Base-by-base conservation (phyloP, 1,140 invertebrate genomes). In the Globodera ellingtonae region DNA sequence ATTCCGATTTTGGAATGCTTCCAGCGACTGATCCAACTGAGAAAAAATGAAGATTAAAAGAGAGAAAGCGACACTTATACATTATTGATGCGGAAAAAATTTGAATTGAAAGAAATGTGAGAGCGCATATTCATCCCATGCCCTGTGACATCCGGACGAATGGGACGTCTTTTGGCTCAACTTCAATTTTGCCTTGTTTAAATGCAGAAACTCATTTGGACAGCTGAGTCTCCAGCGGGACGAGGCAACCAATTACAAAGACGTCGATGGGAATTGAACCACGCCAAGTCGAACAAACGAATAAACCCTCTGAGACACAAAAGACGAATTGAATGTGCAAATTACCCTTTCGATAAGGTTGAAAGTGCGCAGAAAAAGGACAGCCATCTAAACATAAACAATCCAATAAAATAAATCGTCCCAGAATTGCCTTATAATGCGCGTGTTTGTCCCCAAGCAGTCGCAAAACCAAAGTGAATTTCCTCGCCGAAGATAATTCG, bases 351-450 rank as follows among this genome's bases (percentile, higher is more conserved):
- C 78, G 24, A 79, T 46, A 24, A 79, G 69, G 24, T 78, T 62
- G 70, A 66, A 79, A 50, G 74, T 74, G 47, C 78, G 74, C 24
- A 79, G n/a, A 21, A 79, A 79, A 7, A 79, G 78, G 24, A 79
- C 56, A 44, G 70, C 48, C 78, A 79, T 79, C 21, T 69, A 18
- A 70, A 24, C 21, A 13, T 13, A 18, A 70, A 13, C 1, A 65
- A 65, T 3, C 21, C 59, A 65, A 65, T 65, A 35, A 13, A 10
- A 3, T 35, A 47, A 70, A 18, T 35, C 3, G 6, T 6, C 9
- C 66, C 52, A 8, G 15, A 52, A 62, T 18, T 62, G 46, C 67
- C 67, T 77, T 77, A 21, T 79, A 79, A 21, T 66, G 67, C 24
- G 78, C 21, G n/a, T 71, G 18, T 65, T 79, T 79, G 24, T 66